Conservation (phyloP, 2,888 invertebrate species). For the Melanostoma mellinum region DNA sequence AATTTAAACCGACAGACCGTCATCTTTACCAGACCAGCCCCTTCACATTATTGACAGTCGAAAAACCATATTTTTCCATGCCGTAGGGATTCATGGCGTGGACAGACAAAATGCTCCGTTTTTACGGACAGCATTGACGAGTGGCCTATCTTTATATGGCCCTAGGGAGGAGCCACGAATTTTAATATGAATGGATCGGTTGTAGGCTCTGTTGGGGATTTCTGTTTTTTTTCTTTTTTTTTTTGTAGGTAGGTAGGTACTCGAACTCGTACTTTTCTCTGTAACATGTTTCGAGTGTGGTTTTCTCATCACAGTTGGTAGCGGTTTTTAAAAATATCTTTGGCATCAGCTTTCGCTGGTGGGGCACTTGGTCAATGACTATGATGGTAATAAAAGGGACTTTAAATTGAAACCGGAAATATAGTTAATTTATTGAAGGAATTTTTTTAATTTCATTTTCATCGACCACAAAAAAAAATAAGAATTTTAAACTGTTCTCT, state of each 20-base stretch:
- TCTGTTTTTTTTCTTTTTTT: neutral
- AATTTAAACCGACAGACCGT: slow-evolving; percentile 54
- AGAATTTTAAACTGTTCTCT: too few species aligned
- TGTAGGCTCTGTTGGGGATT: neutral
- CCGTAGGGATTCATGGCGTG: neutral
- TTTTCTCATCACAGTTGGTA: neutral
- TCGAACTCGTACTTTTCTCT: too few species aligned
- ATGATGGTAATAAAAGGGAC: neutral
- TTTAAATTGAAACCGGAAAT: neutral
- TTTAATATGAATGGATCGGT: slow-evolving; percentile 19
- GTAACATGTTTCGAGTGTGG: neutral
- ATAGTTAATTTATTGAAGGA: too few species aligned
- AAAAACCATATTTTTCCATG: slow-evolving; percentile 39
- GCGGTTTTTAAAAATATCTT: neutral
- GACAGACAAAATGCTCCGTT: slow-evolving; percentile 2
- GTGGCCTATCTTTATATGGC: slow-evolving; percentile 16
- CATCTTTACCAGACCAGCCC: slow-evolving; percentile 40
- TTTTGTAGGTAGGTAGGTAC: neutral
- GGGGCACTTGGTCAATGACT: neutral
- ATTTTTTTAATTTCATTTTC: too few species aligned
- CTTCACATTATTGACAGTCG: slow-evolving; percentile 27
- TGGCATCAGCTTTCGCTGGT: slow-evolving; percentile 4
- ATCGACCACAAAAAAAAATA: too few species aligned
- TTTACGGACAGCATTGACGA: slow-evolving; percentile 22
- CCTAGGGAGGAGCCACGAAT: slow-evolving; percentile 13